Percentiles rank a stretch among this genome's conserved stretches.
phyloP scores from a whole-genome alignment of 2,113 vertebrate species.

The Cavia aperea region DNA sequence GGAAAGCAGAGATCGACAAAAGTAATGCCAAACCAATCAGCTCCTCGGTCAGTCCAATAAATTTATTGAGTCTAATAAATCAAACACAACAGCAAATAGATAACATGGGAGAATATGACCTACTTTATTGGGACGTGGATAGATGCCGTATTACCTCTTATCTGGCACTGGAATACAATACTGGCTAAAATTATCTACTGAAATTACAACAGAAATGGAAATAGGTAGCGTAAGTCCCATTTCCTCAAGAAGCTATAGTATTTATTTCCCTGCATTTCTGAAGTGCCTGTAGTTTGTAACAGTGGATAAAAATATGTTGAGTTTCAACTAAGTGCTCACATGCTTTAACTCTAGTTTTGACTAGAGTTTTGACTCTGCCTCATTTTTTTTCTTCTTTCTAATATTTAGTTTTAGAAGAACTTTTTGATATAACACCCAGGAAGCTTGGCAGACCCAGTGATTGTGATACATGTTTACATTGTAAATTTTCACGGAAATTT shows the following conservation, averaged over 20 bases:
- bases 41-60: not conserved
- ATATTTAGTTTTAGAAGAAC: slow-evolving; percentile 1
- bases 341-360: not conserved
- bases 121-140: slow-evolving; percentile 29
- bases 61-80: slow-evolving; percentile 55
- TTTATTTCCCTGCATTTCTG: not conserved
- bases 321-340: not conserved
- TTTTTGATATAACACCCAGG: not conserved
- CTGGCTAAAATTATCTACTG: not conserved
- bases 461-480: not conserved
- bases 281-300: not conserved
- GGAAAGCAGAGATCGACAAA: slow-evolving; percentile 51
- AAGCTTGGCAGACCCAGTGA: not conserved
- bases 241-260: not conserved
- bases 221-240: not conserved
- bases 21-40: slow-evolving; percentile 49
- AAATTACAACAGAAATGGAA: not conserved
- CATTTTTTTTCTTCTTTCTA: not conserved
- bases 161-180: not conserved
- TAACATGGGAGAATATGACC: not conserved
- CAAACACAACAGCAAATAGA: slow-evolving; percentile 53
- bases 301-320: not conserved
- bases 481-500: not conserved
- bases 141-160: slow-evolving; percentile 31
- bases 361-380: not conserved